Evolutionary conservation across 2,113 vertebrate genomes (phyloP).

Genomic region (Callopanchax toddi): DNA sequence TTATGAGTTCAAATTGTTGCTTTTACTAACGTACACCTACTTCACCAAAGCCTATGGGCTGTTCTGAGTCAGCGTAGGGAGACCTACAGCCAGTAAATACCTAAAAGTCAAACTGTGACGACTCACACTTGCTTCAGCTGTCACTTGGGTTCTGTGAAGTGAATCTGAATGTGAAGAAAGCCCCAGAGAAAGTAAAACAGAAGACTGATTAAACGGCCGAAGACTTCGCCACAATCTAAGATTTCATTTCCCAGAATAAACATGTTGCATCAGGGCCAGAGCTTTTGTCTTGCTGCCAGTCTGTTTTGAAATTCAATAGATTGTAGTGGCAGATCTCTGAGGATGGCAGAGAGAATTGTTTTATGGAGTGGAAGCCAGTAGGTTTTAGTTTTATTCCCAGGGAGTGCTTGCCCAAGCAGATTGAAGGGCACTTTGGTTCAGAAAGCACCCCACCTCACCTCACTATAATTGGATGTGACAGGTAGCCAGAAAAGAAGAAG

Average conservation of each 20-base stretch:
- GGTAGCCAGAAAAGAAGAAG: conserved; percentile 39
- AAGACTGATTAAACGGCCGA: conserved; percentile 47
- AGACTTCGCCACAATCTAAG: conserved; percentile 38
- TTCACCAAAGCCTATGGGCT: neutral
- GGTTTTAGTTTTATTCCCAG: conserved; percentile 69
- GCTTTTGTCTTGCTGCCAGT: conserved; percentile 53
- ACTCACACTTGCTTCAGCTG: conserved; percentile 36
- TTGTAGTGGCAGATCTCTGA: conserved; percentile 63
- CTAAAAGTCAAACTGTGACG: conserved; percentile 33
- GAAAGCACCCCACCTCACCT: conserved; percentile 54
- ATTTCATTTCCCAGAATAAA: conserved; percentile 64
- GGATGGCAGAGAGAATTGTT: conserved; percentile 67
- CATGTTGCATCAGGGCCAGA: conserved; percentile 30
- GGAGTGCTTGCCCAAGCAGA: conserved; percentile 58
- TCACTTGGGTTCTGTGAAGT: conserved; percentile 31
- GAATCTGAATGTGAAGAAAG: conserved; percentile 27
- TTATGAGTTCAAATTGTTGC: neutral
- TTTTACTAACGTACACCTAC: no score
- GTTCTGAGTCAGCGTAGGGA: conserved; percentile 21
- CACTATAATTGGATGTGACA: conserved; percentile 72
- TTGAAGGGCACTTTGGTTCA: conserved; percentile 72
- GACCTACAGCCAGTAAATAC: conserved; percentile 9
- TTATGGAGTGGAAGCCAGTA: conserved; percentile 72
- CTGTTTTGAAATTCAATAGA: conserved; percentile 64
- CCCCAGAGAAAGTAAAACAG: conserved; percentile 23